Evolutionary conservation across 1,140 invertebrate genomes (phyloP).

Genomic region (Mercenaria mercenaria): DNA sequence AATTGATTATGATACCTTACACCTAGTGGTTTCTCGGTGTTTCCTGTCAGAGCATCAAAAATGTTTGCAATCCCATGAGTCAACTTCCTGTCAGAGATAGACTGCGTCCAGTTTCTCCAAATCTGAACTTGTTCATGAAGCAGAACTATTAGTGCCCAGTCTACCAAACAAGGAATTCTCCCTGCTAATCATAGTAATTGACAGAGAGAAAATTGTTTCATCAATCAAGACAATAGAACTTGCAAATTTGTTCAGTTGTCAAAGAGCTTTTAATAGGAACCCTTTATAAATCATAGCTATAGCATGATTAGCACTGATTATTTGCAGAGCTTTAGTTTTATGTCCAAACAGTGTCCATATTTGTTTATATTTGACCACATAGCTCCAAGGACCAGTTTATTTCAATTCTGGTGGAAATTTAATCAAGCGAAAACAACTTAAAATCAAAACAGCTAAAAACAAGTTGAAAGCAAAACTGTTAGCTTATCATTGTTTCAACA

Average conservation of each 20-base stretch:
- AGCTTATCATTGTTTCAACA: too few species aligned
- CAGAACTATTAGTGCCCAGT: conserved; percentile 34
- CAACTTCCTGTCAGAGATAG: conserved; percentile 46
- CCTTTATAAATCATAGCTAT: conserved; percentile 32
- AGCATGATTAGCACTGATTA: background rate
- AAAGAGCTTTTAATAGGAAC: conserved; percentile 38
- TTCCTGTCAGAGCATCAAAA: conserved; percentile 36
- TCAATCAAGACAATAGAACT: conserved; percentile 44
- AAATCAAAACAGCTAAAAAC: too few species aligned
- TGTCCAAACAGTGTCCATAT: background rate
- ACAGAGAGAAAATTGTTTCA: conserved; percentile 52
- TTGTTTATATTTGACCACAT: too few species aligned
- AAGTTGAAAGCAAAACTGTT: too few species aligned
- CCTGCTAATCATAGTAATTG: conserved; percentile 47
- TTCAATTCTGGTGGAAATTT: too few species aligned
- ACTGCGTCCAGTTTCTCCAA: conserved; percentile 30
- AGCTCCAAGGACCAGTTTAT: too few species aligned
- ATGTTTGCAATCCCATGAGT: conserved; percentile 46
- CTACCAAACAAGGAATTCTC: conserved; percentile 15
- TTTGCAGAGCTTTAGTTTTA: background rate
- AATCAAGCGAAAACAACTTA: too few species aligned
- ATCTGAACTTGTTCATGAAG: background rate
- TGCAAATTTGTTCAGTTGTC: conserved; percentile 41
- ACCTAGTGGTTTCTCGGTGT: background rate
- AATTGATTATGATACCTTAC: conserved; percentile 34